Percentiles rank a stretch among this genome's conserved stretches.
These are phyloP conservation scores for Ptychoptera contaminata DNA, from an alignment of 2,888 invertebrate genomes.

Conservation along the genomic window DNA sequence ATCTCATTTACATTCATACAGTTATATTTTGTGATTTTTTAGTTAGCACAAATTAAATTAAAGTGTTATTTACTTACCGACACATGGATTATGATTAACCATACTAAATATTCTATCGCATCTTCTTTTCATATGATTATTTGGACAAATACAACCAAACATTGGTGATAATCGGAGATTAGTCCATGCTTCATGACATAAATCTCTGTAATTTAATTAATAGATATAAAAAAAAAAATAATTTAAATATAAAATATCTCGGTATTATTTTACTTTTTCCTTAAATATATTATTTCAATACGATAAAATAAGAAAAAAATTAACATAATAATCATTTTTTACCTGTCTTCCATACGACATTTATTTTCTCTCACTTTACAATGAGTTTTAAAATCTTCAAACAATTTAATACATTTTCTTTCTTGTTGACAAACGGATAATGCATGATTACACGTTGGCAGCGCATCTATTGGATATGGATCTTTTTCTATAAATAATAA, in stretches of 20 bases:
- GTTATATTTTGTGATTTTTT: background rate
- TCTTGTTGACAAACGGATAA: conserved; percentile 71
- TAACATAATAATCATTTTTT: conserved; percentile 22
- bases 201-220: conserved; percentile 42
- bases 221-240: background rate
- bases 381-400: conserved; percentile 72
- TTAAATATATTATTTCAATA: background rate
- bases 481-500: conserved; percentile 49
- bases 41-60: conserved; percentile 6
- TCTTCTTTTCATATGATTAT: conserved; percentile 72
- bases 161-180: conserved; percentile 73
- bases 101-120: conserved; percentile 79
- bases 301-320: background rate
- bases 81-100: conserved; percentile 87
- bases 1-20: background rate
- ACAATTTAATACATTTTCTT: conserved; percentile 62
- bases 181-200: conserved; percentile 78
- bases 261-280: background rate
- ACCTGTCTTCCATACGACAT: conserved; percentile 84
- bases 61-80: conserved; percentile 51
- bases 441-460: conserved; percentile 82
- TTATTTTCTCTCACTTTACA: conserved; percentile 76
- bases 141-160: conserved; percentile 87
- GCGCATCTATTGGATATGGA: conserved; percentile 74
- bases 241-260: background rate